A percentile compares a stretch with the other conserved stretches of the same genome.
Conservation (phyloP, 2,797 vertebrate species). For the Poecile montanus region DNA sequence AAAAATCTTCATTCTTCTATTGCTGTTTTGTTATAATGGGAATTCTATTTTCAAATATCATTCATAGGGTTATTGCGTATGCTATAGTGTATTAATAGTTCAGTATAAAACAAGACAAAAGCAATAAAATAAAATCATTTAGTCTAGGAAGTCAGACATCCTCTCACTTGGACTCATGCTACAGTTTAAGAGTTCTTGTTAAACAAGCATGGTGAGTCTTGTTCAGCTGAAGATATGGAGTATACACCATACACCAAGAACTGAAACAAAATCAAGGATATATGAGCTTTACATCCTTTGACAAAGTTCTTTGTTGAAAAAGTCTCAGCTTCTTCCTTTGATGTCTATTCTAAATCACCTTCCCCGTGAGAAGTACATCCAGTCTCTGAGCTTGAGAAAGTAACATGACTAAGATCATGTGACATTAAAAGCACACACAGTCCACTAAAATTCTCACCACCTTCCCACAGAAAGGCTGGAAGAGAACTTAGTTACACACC, state of each 20-base stretch:
- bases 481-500: neutral
- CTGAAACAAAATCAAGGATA: neutral
- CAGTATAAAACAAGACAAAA: conserved; percentile 48
- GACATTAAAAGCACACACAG: neutral
- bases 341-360: neutral
- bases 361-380: neutral
- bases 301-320: neutral
- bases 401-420: neutral
- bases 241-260: neutral
- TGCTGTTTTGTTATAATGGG: neutral
- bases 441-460: neutral
- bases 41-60: neutral
- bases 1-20: neutral
- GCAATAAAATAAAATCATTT: conserved; percentile 28
- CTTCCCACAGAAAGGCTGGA: neutral
- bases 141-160: neutral
- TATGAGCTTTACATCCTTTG: neutral
- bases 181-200: neutral
- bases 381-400: neutral
- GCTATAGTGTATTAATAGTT: conserved; percentile 11
- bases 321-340: neutral
- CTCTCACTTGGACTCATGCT: neutral
- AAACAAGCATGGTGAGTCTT: neutral
- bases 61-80: neutral
- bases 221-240: neutral